phyloP scores from a whole-genome alignment of 2,888 invertebrate species.

The Calephelis perditalis region DNA sequence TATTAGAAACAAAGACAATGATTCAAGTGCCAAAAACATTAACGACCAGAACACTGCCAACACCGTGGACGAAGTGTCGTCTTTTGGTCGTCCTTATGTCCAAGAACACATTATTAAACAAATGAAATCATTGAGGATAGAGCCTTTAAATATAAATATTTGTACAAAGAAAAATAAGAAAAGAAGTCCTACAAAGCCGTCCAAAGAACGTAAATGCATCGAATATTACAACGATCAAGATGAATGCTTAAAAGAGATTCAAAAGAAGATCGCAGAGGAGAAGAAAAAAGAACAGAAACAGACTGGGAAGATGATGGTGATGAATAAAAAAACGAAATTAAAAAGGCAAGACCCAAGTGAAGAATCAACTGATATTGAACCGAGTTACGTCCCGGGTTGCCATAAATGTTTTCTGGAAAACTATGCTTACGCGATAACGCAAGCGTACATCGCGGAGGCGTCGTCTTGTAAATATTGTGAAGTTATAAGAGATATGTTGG shows the following conservation, averaged over 20 bases:
- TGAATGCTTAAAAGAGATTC: conserved; percentile 77
- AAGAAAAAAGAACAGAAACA: conserved; percentile 50
- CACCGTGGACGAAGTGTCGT: conserved; percentile 49
- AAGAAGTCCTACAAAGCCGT: conserved; percentile 62
- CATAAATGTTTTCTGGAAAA: conserved; percentile 73
- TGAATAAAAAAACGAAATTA: conserved; percentile 53
- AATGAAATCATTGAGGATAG: conserved; percentile 69
- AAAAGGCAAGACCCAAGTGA: conserved; percentile 59
- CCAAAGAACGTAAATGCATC: conserved; percentile 61
- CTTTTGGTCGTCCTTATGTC: conserved; percentile 54
- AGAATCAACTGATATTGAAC: conserved; percentile 63
- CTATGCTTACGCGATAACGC: conserved; percentile 66
- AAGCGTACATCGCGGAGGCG: conserved; percentile 65
- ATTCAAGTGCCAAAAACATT: conserved; percentile 51
- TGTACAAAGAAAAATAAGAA: conserved; percentile 50
- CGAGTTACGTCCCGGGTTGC: conserved; percentile 57
- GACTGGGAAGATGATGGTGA: conserved; percentile 45
- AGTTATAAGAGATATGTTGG: conserved; percentile 67
- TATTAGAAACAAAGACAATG: conserved; percentile 57
- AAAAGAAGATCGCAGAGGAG: conserved; percentile 59
- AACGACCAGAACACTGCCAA: conserved; percentile 44
- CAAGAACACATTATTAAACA: conserved; percentile 72
- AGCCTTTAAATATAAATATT: conserved; percentile 63
- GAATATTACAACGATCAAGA: conserved; percentile 82
- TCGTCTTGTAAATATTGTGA: conserved; percentile 70